Evolutionary conservation across 2,888 invertebrate genomes (phyloP).

Genomic region (Opisthograptis luteolata): DNA sequence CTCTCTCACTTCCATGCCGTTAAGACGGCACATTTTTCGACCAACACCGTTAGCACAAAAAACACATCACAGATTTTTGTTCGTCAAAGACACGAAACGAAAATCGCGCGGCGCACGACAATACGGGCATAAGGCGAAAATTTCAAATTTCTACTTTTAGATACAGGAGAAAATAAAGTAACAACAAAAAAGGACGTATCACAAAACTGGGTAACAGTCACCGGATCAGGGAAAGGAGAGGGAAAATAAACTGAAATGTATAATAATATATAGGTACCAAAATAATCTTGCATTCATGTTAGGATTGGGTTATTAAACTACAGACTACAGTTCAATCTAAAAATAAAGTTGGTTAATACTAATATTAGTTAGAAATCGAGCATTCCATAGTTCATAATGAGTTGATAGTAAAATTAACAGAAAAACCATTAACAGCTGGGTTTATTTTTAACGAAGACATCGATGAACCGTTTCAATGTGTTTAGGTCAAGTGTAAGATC

Average conservation of each 20-base stretch:
- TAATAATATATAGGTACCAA: slow-evolving; percentile 77
- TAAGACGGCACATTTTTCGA: slow-evolving; percentile 50
- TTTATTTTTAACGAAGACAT: too few species aligned
- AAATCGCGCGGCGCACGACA: slow-evolving; percentile 41
- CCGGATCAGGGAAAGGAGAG: slow-evolving; percentile 57
- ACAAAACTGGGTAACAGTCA: slow-evolving; percentile 55
- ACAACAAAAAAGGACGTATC: slow-evolving; percentile 26
- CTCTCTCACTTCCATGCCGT: slow-evolving; percentile 66
- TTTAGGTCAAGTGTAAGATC: too few species aligned
- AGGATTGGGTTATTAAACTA: slow-evolving; percentile 66
- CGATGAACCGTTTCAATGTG: too few species aligned
- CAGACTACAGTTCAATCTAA: slow-evolving; percentile 50
- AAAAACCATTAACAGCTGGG: not conserved
- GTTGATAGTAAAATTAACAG: slow-evolving; percentile 31
- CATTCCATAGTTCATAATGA: slow-evolving; percentile 31
- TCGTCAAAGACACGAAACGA: slow-evolving; percentile 32
- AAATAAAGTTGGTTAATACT: slow-evolving; percentile 43
- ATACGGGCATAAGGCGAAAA: slow-evolving; percentile 34
- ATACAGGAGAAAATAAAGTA: slow-evolving; percentile 12
- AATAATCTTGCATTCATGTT: slow-evolving; percentile 71
- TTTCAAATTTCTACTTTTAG: slow-evolving; percentile 35
- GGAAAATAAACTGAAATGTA: slow-evolving; percentile 84
- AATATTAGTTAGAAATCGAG: slow-evolving; percentile 45
- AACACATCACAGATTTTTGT: slow-evolving; percentile 56
- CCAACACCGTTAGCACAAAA: slow-evolving; percentile 74